Evolutionary conservation across 2,113 vertebrate species (phyloP), one percentile per base, ranked within the genome.

Genomic region (Nycticebus coucang): DNA sequence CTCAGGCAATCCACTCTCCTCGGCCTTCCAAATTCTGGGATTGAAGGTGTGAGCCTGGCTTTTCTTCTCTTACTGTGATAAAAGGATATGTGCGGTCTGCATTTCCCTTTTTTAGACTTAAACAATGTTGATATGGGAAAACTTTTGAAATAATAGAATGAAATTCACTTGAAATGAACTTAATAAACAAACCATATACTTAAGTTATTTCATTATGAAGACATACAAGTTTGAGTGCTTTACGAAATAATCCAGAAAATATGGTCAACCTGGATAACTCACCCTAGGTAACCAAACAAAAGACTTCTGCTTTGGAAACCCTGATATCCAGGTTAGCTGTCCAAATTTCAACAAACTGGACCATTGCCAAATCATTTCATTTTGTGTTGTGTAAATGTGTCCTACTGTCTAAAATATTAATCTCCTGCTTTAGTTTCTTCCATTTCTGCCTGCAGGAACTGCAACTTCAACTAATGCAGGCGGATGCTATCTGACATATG

Each of bases 401-500:
- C 30, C 5, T 50, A 37, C 41, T 45, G 26, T 37, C 85, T 74
- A 53, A 35, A 90, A 24, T 21, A 59, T 30, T 78, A 90, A 53
- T 35, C 60, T 74, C 4, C 28, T 71, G 15, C 60, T 89, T 62
- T 62, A 33, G n/a, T 62, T 69, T 93, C 59, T 91, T 94, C 37
- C 62, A 83, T 90, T 66, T 89, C 37, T 93, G 45, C 26, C 87
- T 93, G 12, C 7, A 53, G n/a, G 60, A 33, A 53, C 21, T 57
- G 30, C 11, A 74, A 72, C 62, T 92, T 96, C 68, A 89, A 90
- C 30, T 81, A 83, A 86, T 68, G n/a, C 57, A 85, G 33, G 86
- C 78, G 89, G 74, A 85, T 78, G 59, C 19, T 86, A 57, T 80
- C 59, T 93, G 45, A 72, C 66, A 94, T 79, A 55, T 85, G 93